Base-by-base conservation (phyloP, 1,140 invertebrate species). In the Drosophila subpulchrella region DNA sequence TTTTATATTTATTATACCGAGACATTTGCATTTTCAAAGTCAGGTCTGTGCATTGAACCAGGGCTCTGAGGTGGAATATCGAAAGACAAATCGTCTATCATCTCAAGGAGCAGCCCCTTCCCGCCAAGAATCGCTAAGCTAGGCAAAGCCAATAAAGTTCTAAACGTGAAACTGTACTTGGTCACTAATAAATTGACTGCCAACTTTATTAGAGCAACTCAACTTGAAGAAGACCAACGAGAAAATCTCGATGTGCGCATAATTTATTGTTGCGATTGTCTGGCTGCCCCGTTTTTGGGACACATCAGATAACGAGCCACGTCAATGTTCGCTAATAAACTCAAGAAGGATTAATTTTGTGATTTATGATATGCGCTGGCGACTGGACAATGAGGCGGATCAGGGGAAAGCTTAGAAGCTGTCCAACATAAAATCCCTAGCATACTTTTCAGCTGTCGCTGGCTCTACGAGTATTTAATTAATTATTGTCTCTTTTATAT, bases 261-360 rank as follows among this genome's bases (percentile, higher is more conserved):
- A 86, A 86, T 86, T 88, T 88, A 88, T 88, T 65, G 76, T 66
- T 66, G 53, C 75, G 63, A 73, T 86, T 86, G 70, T 78, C 70
- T 63, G 72, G 10, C 50, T 11, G 15, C 32, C 42, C 36, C 8
- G 17, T 20, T 39, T 62, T 48, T 24, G 47, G 56, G 51, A 38
- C 44, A 59, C 10, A 7, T 34, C 61, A 89, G 80, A 88, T 89
- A 88, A 89, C 80, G 84, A 84, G 80, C 54, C 53, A 84, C 84
- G 84, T 89, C 84, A 89, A 89, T 89, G 86, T 83, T 61, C 77
- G 84, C 84, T 89, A 89, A 89, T 89, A 89, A 89, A 89, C 84
- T 89, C 77, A 80, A 86, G 82, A 86, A 81, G 84, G 84, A 89
- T 89, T 89, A 89, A 78, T 85, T 89, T 84, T 75, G 80, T 89